Conservation (phyloP, 1,140 invertebrate species). For the Caenorhabditis briggsae region DNA sequence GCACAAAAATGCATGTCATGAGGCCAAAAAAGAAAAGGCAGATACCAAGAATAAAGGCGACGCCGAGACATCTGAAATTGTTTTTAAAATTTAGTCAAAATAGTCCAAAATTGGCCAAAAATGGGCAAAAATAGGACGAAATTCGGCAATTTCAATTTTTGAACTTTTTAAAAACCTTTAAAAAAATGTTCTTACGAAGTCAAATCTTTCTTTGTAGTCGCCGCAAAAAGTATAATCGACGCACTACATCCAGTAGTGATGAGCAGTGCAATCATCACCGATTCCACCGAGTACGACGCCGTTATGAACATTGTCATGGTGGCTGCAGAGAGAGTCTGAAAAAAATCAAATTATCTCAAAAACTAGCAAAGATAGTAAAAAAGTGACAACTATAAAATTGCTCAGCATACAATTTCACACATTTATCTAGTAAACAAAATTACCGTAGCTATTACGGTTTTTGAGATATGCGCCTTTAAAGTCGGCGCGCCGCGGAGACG, state of each 20-base stretch:
- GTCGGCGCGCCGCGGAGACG: no score
- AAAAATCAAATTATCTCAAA: background rate
- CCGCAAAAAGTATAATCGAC: slow-evolving; percentile 73
- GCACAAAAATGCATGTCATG: slow-evolving; percentile 67
- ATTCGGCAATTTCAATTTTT: background rate
- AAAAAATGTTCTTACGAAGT: slow-evolving; percentile 67
- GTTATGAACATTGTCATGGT: slow-evolving; percentile 74
- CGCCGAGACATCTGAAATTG: slow-evolving; percentile 69
- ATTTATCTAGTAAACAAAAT: no score
- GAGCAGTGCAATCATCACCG: slow-evolving; percentile 72
- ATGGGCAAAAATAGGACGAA: no score
- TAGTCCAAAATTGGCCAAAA: background rate
- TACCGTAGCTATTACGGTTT: no score
- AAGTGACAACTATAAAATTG: no score
- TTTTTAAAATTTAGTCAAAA: no score
- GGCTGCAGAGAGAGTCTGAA: slow-evolving; percentile 73
- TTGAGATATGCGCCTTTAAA: no score
- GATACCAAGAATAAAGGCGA: slow-evolving; percentile 72
- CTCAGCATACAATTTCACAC: no score
- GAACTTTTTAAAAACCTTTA: no score
- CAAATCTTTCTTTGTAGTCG: slow-evolving; percentile 73
- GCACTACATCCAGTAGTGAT: slow-evolving; percentile 75
- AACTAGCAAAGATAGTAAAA: background rate
- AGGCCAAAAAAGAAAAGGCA: slow-evolving; percentile 75
- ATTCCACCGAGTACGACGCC: slow-evolving; percentile 65